phyloP scores from a whole-genome alignment of 2,888 invertebrate genomes.

The Carpatolechia fugitivella region DNA sequence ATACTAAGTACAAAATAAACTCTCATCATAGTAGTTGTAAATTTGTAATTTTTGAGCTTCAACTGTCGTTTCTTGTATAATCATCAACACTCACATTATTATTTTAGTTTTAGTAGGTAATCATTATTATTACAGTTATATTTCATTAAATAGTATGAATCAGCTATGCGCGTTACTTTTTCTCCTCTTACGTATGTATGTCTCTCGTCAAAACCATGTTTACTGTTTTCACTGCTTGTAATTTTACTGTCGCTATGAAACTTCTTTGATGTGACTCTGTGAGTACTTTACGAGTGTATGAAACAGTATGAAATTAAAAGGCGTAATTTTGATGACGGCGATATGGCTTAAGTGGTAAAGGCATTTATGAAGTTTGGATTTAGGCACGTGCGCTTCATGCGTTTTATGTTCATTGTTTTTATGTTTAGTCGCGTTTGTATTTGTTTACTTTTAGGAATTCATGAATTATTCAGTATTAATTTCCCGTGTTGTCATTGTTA shows the following conservation, averaged over 20 bases:
- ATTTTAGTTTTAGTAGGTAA: neutral
- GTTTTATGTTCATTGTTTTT: slow-evolving; percentile 21
- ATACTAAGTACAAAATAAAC: no score
- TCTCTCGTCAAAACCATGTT: slow-evolving; percentile 10
- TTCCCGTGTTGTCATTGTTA: neutral
- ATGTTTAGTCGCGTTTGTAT: slow-evolving; percentile 11
- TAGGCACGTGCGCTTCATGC: slow-evolving; percentile 33
- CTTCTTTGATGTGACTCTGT: slow-evolving; percentile 45
- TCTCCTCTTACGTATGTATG: neutral
- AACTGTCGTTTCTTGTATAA: no score
- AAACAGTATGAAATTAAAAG: slow-evolving; percentile 41
- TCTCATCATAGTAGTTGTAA: no score
- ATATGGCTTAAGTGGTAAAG: slow-evolving; percentile 11
- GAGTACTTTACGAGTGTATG: slow-evolving; percentile 37
- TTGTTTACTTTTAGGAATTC: slow-evolving; percentile 13
- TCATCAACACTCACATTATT: no score
- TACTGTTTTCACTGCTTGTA: slow-evolving; percentile 29
- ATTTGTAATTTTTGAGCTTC: no score
- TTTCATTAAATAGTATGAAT: neutral
- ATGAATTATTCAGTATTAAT: slow-evolving; percentile 3
- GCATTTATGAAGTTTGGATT: slow-evolving; percentile 31
- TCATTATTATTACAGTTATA: neutral
- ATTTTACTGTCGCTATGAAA: slow-evolving; percentile 48
- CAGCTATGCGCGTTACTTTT: neutral
- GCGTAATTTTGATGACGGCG: slow-evolving; percentile 29